Base-by-base conservation (phyloP, 2,113 vertebrate genomes). In the Columbina picui region DNA sequence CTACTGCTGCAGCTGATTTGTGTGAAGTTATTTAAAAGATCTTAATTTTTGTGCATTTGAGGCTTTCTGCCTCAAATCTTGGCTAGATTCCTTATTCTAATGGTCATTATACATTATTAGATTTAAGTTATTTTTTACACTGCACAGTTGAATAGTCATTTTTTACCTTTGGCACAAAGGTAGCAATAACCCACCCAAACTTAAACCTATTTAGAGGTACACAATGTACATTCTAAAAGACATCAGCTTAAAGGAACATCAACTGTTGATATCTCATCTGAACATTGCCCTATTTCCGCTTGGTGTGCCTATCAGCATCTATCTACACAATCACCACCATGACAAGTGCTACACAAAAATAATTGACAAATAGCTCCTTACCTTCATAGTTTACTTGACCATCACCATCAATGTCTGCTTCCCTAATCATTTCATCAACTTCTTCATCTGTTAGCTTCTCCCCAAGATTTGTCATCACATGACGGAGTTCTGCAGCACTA, bases 331-430 rank as follows among this genome's bases (percentile, higher is more conserved):
- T 12, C 52, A 78, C 8, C 27, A 52, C 29, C 34, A 41, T 1
- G 1, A 6, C 0, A 65, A 60, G 9, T 2, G 12, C 59, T 73
- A 59, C 65, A 41, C 27, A 52, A 27, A 30, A 67, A 67, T 2
- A 49, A 59, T 22, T 23, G 4, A 20, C 81, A 30, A 90, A 41
- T 18, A 73, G 26, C 39, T 75, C 68, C 94, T 96, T 96, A 99
- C 99, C 99, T 99, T 99, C 99, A 97, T 99, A 99, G 98, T 99
- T 99, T 99, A 99, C 99, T 98, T 99, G 99, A 96, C 99, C 99
- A 89, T 99, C 99, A 93, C 99, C 99, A 94, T 99, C 99, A 96
- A 99, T 99, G 97, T 99, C 99, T 99, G 99, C 99, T 99, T 99
- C 99, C 98, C 99, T 99, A 98, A 99, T 99, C 99, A 99, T 99